These are phyloP conservation scores for Heliopora coerulea DNA, from an alignment of 92 coral and sea anemone genomes.

Conservation along the genomic window DNA sequence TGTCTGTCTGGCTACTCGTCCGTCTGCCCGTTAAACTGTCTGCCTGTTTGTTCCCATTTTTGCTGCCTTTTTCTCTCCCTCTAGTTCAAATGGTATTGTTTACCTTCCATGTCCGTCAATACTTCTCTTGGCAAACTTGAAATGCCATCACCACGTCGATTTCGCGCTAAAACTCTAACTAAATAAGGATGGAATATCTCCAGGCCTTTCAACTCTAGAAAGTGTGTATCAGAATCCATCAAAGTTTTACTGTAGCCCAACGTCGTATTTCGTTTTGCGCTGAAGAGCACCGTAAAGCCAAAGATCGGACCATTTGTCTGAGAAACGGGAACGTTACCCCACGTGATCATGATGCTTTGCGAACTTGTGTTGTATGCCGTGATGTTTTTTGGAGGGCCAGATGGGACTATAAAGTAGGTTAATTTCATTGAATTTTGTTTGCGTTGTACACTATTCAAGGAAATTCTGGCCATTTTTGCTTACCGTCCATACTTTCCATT, in stretches of 20 bases:
- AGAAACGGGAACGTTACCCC: slow-evolving; percentile 58
- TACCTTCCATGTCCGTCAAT: slow-evolving; percentile 80
- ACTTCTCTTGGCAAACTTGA: slow-evolving; percentile 63
- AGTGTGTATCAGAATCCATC: slow-evolving; percentile 22
- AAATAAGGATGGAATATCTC: slow-evolving; percentile 65
- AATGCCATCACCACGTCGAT: slow-evolving; percentile 80
- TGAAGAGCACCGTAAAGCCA: slow-evolving; percentile 56
- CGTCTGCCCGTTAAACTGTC: no score
- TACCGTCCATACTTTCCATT: slow-evolving; percentile 74
- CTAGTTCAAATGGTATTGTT: no score
- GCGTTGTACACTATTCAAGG: no score
- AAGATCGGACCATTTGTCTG: slow-evolving; percentile 67
- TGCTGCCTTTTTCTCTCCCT: no score
- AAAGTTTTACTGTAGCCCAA: background rate
- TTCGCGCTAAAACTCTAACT: slow-evolving; percentile 69
- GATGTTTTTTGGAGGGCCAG: slow-evolving; percentile 56
- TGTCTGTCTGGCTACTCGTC: no score
- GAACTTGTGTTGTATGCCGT: slow-evolving; percentile 69
- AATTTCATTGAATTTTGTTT: no score
- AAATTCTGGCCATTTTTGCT: slow-evolving; percentile 2
- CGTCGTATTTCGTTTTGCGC: background rate
- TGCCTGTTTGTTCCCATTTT: no score
- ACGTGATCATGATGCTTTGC: slow-evolving; percentile 55
- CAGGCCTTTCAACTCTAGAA: slow-evolving; percentile 25
- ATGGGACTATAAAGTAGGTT: slow-evolving; percentile 61